Evolutionary conservation across 2,888 invertebrate species (phyloP), one percentile per base, ranked within the genome.

Genomic region (Caenorhabditis becei): DNA sequence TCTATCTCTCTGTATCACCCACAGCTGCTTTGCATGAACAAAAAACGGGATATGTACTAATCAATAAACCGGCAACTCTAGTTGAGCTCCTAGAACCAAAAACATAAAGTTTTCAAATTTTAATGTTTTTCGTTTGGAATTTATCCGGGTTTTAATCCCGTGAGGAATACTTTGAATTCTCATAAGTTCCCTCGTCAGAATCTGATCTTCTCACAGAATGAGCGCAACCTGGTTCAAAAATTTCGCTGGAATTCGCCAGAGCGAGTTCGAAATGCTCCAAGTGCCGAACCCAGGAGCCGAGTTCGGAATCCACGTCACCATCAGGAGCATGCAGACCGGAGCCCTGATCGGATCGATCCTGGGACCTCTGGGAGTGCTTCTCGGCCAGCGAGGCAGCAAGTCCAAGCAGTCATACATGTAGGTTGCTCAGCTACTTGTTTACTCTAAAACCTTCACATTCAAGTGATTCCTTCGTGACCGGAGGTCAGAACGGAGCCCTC

Each of bases 301-400:
- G 70, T 88, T 89, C 58, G 82, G 87, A 63, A 86, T 88, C 74
- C 89, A 89, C 65, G 89, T 89, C 23, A 86, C 87, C 23, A 80
- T 88, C 49, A 74, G 87, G 49, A 87, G 85, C 23, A 82, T 87
- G 32, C 88, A 87, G 80, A 86, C 85, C 11, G 87, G 87, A 35
- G 87, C 87, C 8, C 70, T 87, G n/a, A 74, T 87, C 26, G 87
- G 87, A 44, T 84, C 85, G 0, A 74, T 87, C 32, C 77, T 87
- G 10, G 87, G 85, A 16, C 86, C 87, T 7, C 44, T 84, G 23
- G 20, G 24, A 0, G 10, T 66, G 11, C 35, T 75, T 23, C 18
- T 67, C 5, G 20, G 47, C 11, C 44, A 44, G 49, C 70, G 37
- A 14, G 32, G 18, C 0, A 41, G 16, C 5, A 41, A 51, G 14